Evolutionary conservation across 2,113 vertebrate species (phyloP).

Genomic region (Eolophus roseicapilla): DNA sequence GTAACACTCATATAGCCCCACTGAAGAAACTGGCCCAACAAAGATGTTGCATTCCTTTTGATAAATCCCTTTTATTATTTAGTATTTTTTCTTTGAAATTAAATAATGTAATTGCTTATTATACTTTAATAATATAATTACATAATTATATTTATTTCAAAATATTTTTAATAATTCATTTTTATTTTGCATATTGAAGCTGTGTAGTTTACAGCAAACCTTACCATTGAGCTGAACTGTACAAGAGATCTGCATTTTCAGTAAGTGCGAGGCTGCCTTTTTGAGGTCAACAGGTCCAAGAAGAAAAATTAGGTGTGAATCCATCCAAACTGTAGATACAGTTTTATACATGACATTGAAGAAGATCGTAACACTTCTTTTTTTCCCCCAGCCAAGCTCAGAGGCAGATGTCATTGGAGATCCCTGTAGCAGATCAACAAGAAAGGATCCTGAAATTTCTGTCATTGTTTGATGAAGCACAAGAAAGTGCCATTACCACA

Average conservation of each 20-base stretch:
- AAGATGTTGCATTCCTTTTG: background rate
- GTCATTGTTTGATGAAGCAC: background rate
- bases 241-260: background rate
- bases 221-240: background rate
- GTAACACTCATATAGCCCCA: background rate
- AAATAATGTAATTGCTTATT: background rate
- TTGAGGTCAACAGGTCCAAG: background rate
- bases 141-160: background rate
- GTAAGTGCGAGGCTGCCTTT: background rate
- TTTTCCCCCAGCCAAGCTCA: background rate
- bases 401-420: background rate
- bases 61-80: background rate
- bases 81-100: background rate
- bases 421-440: background rate
- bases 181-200: background rate
- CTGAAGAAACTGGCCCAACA: background rate
- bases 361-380: background rate
- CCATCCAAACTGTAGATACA: background rate
- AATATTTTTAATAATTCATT: background rate
- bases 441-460: constrained; percentile 6
- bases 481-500: background rate
- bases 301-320: background rate
- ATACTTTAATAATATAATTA: background rate
- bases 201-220: background rate
- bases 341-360: background rate